phyloP scores from a whole-genome alignment of 2,113 vertebrate genomes.

The Sialia sialis region DNA sequence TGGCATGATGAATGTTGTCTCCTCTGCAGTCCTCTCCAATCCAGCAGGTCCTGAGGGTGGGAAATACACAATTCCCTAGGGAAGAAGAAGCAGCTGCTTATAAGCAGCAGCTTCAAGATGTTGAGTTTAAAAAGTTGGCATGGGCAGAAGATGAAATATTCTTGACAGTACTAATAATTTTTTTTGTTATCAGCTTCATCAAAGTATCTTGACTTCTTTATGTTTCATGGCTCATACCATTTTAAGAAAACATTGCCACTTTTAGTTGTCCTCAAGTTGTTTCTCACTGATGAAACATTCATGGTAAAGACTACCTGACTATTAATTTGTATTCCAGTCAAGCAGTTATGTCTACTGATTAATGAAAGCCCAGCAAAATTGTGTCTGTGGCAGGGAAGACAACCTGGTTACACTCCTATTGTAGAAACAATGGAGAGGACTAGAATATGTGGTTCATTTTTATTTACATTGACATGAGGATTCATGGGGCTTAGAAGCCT shows the following conservation, averaged over 20 bases:
- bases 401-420: neutral
- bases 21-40: neutral
- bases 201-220: neutral
- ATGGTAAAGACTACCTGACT: neutral
- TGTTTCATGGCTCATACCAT: neutral
- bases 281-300: neutral
- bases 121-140: neutral
- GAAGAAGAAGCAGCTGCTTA: neutral
- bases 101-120: neutral
- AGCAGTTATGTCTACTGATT: neutral
- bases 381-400: neutral
- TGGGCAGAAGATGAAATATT: neutral
- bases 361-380: neutral
- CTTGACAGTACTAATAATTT: neutral
- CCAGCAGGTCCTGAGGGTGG: neutral
- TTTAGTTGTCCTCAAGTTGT: neutral
- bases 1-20: neutral
- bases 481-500: neutral
- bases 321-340: neutral
- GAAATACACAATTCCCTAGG: neutral
- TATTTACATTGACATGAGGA: neutral
- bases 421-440: neutral
- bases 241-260: neutral
- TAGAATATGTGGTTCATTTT: neutral
- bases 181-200: neutral